Evolutionary conservation across 1,140 invertebrate species (phyloP), one percentile per base, ranked within the genome.

Genomic region (Calephelis virginiensis): DNA sequence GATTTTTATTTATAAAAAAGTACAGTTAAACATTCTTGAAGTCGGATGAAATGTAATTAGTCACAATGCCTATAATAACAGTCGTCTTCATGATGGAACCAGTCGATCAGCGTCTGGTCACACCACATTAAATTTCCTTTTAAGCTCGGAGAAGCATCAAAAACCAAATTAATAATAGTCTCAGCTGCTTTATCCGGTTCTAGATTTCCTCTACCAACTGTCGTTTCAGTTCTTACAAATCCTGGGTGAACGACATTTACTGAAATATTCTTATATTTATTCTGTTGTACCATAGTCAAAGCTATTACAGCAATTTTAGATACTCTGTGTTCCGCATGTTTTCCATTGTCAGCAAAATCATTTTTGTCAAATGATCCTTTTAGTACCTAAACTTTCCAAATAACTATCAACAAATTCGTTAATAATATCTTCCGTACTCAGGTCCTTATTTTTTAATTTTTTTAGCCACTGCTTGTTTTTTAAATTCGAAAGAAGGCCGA

Each of bases 281-380:
- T 75, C 61, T 86, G 91, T 64, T 94, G 78, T 60, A 94, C 92
- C 73, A 93, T 92, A 68, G 94, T 94, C 59, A 94, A 83, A 43
- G 94, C 93, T 67, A 94, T 93, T 70, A 93, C 85, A 61, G 94
- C 94, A 80, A 94, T 94, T 80, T 97, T 97, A 0, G 95, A 96
- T n/a, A 94, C 93, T 47, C 85, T 86, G 84, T 97, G 96, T 11
- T 95, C 91, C 48, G 85, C 91, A 63, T 91, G 91, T 38, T 94
- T 93, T 86, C 94, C 87, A 0, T 80, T 78, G 69, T 90, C 89
- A 17, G 80, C 85, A 63, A 88, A 96, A 68, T 95, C 94, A 13
- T 90, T 81, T 68, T 78, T 84, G 56, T 83, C 70, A 66, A 91
- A 90, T 12, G 85, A 89, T 64, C 88, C 88, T 48, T 91, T 88